Percentiles rank a stretch among this genome's conserved stretches.
phyloP scores from a whole-genome alignment of 2,888 invertebrate species.

The Dryobota labecula region DNA sequence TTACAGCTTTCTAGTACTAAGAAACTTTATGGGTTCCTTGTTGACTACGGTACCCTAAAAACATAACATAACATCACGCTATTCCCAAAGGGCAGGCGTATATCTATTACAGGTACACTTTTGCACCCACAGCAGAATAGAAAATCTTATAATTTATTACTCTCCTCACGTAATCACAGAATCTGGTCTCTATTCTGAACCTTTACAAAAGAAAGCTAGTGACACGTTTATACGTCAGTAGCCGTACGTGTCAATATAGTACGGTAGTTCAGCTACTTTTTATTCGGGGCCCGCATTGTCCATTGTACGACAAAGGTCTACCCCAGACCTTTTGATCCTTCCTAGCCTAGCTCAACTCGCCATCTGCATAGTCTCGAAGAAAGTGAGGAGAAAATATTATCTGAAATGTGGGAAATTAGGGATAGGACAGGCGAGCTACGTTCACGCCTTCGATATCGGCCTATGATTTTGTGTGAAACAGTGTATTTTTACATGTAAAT shows the following conservation, averaged over 20 bases:
- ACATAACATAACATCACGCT: neutral
- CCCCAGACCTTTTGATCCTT: conserved; percentile 43
- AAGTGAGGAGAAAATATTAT: conserved; percentile 2
- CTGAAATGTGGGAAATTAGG: neutral
- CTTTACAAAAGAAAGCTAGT: conserved; percentile 31
- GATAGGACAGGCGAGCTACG: neutral
- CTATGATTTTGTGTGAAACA: neutral
- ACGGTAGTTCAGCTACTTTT: conserved; percentile 44
- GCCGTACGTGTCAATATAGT: conserved; percentile 46
- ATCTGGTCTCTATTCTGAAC: conserved; percentile 9
- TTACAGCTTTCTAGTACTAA: too few relatives aligned
- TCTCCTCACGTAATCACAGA: conserved; percentile 28
- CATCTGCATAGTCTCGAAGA: conserved; percentile 52
- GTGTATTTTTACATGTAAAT: neutral
- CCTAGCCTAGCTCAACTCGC: conserved; percentile 32
- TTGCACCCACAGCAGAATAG: neutral
- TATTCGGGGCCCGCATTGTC: conserved; percentile 53
- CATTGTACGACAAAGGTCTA: conserved; percentile 52
- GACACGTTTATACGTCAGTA: conserved; percentile 14
- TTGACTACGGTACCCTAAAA: too few relatives aligned
- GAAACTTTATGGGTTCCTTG: too few relatives aligned
- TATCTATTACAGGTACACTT: neutral
- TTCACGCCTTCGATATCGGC: neutral
- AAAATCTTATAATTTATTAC: conserved; percentile 17
- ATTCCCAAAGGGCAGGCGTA: neutral